These are phyloP conservation scores for Leptinotarsa rubiginosa DNA, from an alignment of 2,888 invertebrate species.

Conservation along the genomic window DNA sequence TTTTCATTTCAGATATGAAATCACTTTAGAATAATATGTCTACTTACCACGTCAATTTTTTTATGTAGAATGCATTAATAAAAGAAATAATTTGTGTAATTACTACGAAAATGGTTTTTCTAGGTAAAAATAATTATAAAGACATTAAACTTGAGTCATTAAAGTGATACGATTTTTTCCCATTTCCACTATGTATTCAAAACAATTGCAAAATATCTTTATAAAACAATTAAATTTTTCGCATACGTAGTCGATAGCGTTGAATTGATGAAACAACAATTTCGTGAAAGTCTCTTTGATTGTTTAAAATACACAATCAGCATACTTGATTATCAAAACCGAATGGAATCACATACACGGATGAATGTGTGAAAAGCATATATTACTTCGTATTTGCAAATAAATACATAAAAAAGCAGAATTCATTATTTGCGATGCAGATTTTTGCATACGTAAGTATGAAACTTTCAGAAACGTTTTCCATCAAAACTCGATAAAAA, in stretches of 20 bases:
- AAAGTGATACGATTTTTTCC: slow-evolving; percentile 24
- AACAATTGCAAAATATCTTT: slow-evolving; percentile 44
- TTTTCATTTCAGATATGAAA: slow-evolving; percentile 19
- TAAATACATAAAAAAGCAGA: slow-evolving; percentile 29
- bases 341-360: slow-evolving; percentile 45
- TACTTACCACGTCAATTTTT: slow-evolving; percentile 10
- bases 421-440: slow-evolving; percentile 24
- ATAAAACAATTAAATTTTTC: slow-evolving; percentile 44
- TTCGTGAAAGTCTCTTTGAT: slow-evolving; percentile 47
- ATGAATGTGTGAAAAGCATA: slow-evolving; percentile 42
- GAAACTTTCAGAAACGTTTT: slow-evolving; percentile 12
- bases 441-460: slow-evolving; percentile 9
- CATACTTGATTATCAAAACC: slow-evolving; percentile 47
- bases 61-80: slow-evolving; percentile 26
- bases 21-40: slow-evolving; percentile 9
- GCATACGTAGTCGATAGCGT: slow-evolving; percentile 36
- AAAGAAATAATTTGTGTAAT: slow-evolving; percentile 34
- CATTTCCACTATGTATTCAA: slow-evolving; percentile 29
- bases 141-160: slow-evolving; percentile 33
- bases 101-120: slow-evolving; percentile 37
- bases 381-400: slow-evolving; percentile 30
- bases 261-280: slow-evolving; percentile 45
- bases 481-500: not conserved
- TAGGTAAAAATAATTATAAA: slow-evolving; percentile 43
- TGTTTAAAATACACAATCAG: slow-evolving; percentile 47